Evolutionary conservation across 2,113 vertebrate genomes (phyloP).

Genomic region (Scalopus aquaticus): DNA sequence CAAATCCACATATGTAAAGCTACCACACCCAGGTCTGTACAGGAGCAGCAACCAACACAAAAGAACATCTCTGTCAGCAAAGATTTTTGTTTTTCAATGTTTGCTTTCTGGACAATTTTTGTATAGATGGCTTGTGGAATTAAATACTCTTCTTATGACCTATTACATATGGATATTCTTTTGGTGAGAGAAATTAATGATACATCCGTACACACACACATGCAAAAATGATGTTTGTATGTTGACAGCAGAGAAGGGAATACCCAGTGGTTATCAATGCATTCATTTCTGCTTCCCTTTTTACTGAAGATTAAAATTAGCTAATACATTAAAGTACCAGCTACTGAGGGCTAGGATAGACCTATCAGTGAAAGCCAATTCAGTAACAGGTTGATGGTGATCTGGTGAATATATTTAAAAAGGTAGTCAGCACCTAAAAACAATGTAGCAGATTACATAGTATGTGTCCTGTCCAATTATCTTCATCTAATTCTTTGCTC

Average conservation of each 20-base stretch:
- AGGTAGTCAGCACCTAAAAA: neutral
- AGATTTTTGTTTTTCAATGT: neutral
- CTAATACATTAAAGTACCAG: neutral
- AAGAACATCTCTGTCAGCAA: neutral
- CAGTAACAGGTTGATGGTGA: neutral
- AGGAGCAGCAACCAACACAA: neutral
- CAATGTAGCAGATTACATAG: neutral
- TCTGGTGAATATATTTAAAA: neutral
- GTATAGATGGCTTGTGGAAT: neutral
- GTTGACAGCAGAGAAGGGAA: neutral
- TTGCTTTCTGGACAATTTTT: constrained; percentile 3
- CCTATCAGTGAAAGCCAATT: neutral
- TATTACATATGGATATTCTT: neutral
- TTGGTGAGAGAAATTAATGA: neutral
- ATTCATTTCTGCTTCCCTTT: neutral
- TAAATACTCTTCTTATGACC: neutral
- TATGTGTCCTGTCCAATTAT: neutral
- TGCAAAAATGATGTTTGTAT: neutral
- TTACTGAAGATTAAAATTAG: neutral
- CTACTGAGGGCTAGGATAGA: neutral
- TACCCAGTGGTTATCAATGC: neutral
- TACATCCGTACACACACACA: neutral
- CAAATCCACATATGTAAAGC: neutral
- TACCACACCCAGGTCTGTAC: neutral
- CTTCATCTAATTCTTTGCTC: neutral